Evolutionary conservation across 2,113 vertebrate species (phyloP).

Genomic region (Tenrec ecaudatus): DNA sequence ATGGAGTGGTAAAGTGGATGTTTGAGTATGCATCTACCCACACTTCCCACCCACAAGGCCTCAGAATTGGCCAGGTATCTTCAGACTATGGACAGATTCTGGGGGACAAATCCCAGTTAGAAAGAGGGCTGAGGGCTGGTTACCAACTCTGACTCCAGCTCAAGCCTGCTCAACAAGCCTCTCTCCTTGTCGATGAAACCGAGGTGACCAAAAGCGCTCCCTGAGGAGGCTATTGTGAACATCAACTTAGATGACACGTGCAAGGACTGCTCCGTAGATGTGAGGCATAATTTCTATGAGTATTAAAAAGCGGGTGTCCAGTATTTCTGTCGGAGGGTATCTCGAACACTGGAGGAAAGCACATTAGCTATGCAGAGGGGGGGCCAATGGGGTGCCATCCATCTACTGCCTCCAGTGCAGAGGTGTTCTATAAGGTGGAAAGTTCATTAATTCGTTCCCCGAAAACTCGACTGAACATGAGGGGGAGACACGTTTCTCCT

Average conservation of each 20-base stretch:
- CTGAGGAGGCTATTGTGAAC: not conserved
- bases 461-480: no score
- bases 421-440: not conserved
- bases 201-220: no score
- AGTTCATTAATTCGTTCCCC: not conserved
- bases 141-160: not conserved
- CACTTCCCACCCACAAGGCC: not conserved
- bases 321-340: no score
- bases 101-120: not conserved
- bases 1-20: not conserved
- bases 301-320: accelerated
- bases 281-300: accelerated
- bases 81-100: not conserved
- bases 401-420: not conserved
- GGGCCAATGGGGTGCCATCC: no score
- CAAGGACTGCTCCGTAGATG: not conserved
- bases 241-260: accelerated
- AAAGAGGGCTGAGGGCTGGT: not conserved
- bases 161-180: not conserved
- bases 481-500: not conserved
- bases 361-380: not conserved
- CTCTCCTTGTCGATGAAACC: not conserved
- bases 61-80: not conserved
- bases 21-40: not conserved
- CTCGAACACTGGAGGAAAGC: no score